Evolutionary conservation across 2,113 vertebrate species (phyloP).

Genomic region (Stegastes partitus): DNA sequence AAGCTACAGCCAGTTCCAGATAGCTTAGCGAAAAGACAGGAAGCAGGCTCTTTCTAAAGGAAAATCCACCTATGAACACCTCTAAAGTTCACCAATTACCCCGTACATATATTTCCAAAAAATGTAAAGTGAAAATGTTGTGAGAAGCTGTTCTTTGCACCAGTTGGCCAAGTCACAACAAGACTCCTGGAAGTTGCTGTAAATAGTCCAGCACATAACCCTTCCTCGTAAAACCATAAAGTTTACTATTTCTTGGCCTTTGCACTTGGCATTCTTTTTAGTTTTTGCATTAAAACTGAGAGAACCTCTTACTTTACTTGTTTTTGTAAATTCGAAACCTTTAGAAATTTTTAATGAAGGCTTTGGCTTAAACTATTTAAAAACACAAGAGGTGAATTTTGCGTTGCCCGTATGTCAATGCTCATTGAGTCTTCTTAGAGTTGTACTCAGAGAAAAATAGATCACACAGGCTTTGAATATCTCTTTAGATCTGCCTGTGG

Average conservation of each 20-base stretch:
- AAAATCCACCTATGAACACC: no score
- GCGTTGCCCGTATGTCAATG: background rate
- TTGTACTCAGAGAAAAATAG: background rate
- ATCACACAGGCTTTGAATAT: background rate
- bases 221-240: background rate
- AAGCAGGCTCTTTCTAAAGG: no score
- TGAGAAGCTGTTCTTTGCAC: no score
- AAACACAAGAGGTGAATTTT: background rate
- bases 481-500: slow-evolving; percentile 6
- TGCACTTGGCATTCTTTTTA: background rate
- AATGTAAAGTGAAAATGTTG: no score
- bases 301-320: no score
- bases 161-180: no score
- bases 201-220: background rate
- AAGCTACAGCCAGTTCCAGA: no score
- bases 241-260: background rate
- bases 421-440: background rate
- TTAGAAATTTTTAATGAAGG: background rate
- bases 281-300: background rate
- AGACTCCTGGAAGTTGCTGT: no score
- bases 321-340: no score
- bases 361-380: background rate
- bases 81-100: no score
- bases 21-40: no score
- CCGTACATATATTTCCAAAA: no score